Percentiles rank a stretch among this genome's conserved stretches.
These are phyloP conservation scores for Eristalis tenax DNA, from an alignment of 2,888 invertebrate species.

Conservation along the genomic window DNA sequence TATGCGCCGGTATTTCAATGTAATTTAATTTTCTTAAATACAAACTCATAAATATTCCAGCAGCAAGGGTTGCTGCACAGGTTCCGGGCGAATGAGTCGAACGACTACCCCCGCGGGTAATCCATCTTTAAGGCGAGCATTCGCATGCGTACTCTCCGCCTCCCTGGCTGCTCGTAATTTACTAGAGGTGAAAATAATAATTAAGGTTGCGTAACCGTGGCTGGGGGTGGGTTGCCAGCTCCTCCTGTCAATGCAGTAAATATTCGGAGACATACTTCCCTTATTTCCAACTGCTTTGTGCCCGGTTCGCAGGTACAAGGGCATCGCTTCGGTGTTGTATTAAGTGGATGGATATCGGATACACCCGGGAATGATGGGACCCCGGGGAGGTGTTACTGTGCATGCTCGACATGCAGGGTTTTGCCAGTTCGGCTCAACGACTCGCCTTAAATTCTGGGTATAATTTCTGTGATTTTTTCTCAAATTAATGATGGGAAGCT, in stretches of 20 bases:
- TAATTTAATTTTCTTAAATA: conserved; percentile 61
- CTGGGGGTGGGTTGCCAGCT: neutral
- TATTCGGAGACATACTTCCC: conserved; percentile 36
- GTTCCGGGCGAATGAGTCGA: neutral
- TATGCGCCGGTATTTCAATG: conserved; percentile 38
- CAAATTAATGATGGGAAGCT: neutral
- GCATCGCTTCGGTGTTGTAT: neutral
- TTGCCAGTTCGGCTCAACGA: neutral
- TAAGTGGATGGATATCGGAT: neutral
- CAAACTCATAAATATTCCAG: conserved; percentile 42
- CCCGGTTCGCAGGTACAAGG: neutral
- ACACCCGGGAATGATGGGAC: neutral
- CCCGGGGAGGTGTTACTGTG: neutral
- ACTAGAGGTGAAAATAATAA: conserved; percentile 37
- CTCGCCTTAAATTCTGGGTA: neutral
- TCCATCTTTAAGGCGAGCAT: conserved; percentile 26
- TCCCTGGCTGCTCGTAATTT: neutral
- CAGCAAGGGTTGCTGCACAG: conserved; percentile 20
- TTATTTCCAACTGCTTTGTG: neutral
- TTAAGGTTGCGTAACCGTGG: conserved; percentile 10
- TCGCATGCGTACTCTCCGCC: neutral
- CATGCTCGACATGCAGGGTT: neutral
- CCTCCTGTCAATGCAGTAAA: conserved; percentile 37
- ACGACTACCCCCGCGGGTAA: neutral
- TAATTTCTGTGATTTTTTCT: neutral